Percentiles rank a stretch among this genome's conserved stretches.
phyloP scores from a whole-genome alignment of 1,140 invertebrate species.

The Pachyrhynchus sulphureomaculatus region DNA sequence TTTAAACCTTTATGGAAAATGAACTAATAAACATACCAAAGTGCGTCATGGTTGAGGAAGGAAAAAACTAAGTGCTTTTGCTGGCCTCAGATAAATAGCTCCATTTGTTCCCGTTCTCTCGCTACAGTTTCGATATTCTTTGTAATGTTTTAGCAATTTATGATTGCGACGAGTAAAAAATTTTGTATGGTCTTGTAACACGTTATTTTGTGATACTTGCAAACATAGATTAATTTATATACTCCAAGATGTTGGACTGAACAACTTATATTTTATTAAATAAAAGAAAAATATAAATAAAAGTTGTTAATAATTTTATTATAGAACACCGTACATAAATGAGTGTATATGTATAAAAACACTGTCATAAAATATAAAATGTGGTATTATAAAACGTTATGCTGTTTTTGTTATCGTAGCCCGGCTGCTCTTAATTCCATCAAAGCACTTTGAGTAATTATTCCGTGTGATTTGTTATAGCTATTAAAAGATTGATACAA shows the following conservation, averaged over 20 bases:
- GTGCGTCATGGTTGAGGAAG: no score
- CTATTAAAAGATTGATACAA: constrained; percentile 43
- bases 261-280: not conserved
- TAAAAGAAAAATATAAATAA: not conserved
- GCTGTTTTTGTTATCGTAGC: constrained; percentile 37
- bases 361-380: constrained; percentile 11
- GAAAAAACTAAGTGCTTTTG: no score
- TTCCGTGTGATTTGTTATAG: constrained; percentile 48
- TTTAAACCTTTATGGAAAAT: no score
- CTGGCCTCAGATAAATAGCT: no score
- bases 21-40: no score
- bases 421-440: constrained; percentile 48
- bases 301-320: constrained; percentile 6
- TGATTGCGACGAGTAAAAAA: no score
- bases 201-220: no score
- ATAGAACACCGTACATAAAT: constrained; percentile 22
- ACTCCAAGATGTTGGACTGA: not conserved
- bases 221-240: no score
- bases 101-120: no score
- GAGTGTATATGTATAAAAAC: constrained; percentile 24
- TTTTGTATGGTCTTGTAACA: no score
- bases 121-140: no score
- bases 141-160: no score
- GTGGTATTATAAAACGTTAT: constrained; percentile 10
- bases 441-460: constrained; percentile 49